A percentile compares a stretch with the other conserved stretches of the same genome.
These are phyloP conservation scores for Nycticebus coucang DNA, from an alignment of 2,113 vertebrate species.

Conservation along the genomic window DNA sequence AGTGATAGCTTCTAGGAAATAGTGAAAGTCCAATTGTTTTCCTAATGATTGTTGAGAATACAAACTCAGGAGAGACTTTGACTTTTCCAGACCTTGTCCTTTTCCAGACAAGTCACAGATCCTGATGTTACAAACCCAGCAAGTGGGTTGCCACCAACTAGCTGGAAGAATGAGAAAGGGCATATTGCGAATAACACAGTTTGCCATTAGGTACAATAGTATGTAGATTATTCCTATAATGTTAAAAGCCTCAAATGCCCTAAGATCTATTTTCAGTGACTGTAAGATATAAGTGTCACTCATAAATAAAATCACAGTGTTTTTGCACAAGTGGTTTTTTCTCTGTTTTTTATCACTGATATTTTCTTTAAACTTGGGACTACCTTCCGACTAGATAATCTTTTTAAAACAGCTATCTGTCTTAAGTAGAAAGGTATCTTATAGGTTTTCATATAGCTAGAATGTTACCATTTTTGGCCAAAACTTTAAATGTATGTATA, in stretches of 20 bases:
- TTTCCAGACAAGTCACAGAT: not conserved
- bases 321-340: not conserved
- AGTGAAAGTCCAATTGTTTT: not conserved
- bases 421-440: not conserved
- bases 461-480: not conserved
- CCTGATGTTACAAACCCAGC: not conserved
- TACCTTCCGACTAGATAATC: not conserved
- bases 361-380: not conserved
- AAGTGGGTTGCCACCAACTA: not conserved
- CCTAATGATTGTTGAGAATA: not conserved
- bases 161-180: not conserved
- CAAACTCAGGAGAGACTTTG: not conserved
- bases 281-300: not conserved
- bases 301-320: not conserved
- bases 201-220: not conserved
- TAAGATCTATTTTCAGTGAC: conserved; percentile 19
- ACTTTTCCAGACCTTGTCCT: not conserved
- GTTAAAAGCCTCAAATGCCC: not conserved
- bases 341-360: not conserved
- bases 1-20: not conserved
- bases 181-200: not conserved
- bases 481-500: not conserved
- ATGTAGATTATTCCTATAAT: not conserved
- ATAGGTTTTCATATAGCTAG: not conserved
- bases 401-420: not conserved